phyloP scores from a whole-genome alignment of 2,888 invertebrate species.

The Tachina lurida region DNA sequence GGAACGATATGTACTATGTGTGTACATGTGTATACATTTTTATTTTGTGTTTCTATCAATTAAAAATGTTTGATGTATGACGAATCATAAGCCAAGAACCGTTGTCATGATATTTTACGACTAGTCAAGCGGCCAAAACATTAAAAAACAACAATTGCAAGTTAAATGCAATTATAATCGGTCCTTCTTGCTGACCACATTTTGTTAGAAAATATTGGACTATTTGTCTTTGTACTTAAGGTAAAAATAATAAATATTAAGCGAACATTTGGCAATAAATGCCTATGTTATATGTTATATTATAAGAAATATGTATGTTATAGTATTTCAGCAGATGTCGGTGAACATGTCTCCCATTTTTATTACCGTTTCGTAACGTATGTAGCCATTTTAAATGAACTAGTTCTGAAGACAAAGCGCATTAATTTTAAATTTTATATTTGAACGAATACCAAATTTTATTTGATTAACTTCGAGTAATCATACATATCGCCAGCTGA shows the following conservation, averaged over 20 bases:
- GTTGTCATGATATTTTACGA: constrained; percentile 65
- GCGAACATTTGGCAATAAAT: constrained; percentile 27
- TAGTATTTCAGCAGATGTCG: constrained; percentile 67
- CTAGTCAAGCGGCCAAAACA: constrained; percentile 34
- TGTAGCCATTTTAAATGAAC: background rate
- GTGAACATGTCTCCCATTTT: constrained; percentile 37
- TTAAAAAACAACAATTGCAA: constrained; percentile 29
- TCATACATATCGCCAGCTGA: no score
- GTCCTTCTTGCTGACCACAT: background rate
- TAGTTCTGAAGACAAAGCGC: no score
- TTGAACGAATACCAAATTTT: no score
- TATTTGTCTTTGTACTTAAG: background rate
- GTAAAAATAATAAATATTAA: constrained; percentile 16
- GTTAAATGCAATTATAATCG: constrained; percentile 45
- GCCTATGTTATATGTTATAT: no score
- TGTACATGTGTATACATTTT: constrained; percentile 1
- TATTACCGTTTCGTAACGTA: background rate
- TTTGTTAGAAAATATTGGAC: background rate
- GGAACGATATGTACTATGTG: background rate
- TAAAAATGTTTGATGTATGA: constrained; percentile 60
- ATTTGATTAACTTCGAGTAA: no score
- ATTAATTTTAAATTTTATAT: no score
- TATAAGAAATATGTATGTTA: constrained; percentile 5
- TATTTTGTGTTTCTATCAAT: constrained; percentile 32
- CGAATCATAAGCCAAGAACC: constrained; percentile 66